Conservation (phyloP, 2,113 vertebrate genomes). For the Cephalophus harveyi region DNA sequence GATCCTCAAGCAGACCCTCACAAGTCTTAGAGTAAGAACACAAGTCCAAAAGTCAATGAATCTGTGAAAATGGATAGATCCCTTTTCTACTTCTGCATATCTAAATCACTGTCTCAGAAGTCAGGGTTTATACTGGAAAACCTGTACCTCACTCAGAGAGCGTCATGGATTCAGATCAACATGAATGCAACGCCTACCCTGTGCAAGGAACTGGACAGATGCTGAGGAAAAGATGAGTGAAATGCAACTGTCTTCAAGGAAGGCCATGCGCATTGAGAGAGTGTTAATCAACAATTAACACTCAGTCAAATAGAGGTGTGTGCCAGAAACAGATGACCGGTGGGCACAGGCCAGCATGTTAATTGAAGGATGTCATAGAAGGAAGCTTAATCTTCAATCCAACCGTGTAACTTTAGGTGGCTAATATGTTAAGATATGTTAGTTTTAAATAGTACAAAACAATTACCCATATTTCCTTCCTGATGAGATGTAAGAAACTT, state of each 20-base stretch:
- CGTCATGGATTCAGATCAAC: not conserved
- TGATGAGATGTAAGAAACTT: not conserved
- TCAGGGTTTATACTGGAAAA: not conserved
- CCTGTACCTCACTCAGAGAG: not conserved
- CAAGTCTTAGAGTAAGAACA: not conserved
- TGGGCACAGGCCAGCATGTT: not conserved
- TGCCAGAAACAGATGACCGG: not conserved
- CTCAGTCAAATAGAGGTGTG: not conserved
- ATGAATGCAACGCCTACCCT: not conserved
- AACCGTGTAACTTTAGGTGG: not conserved
- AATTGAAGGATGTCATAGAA: not conserved
- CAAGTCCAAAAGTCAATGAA: not conserved
- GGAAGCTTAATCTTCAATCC: not conserved
- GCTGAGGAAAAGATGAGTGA: not conserved
- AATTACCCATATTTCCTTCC: not conserved
- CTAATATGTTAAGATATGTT: not conserved
- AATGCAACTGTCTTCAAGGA: not conserved
- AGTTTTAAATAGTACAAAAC: not conserved
- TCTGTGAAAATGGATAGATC: not conserved
- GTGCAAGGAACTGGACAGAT: not conserved
- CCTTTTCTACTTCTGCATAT: not conserved
- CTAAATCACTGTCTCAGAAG: not conserved
- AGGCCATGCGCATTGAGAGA: not conserved
- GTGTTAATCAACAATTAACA: not conserved
- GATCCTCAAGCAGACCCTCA: not conserved